Conservation (phyloP, 2,797 vertebrate species). For the Enteromius afrohamiltoni region DNA sequence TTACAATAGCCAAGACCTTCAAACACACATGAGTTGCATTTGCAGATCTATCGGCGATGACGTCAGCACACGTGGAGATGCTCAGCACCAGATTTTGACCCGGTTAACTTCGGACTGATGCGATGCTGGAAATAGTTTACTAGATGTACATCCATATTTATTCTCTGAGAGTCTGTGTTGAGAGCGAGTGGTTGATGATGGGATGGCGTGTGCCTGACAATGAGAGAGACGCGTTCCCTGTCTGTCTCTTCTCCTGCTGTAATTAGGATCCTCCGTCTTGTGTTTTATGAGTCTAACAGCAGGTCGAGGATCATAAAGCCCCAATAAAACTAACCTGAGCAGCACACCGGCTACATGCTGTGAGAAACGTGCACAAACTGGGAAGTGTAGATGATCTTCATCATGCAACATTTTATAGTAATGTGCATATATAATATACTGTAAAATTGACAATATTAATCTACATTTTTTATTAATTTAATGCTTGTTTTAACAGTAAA, state of each 20-base stretch:
- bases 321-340: constrained; percentile 72
- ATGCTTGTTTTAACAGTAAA: background rate
- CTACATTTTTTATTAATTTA: background rate
- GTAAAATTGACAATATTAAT: background rate
- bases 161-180: constrained; percentile 1
- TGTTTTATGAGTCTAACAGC: constrained; percentile 67
- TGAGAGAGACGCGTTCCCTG: constrained; percentile 1
- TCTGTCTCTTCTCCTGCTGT: constrained; percentile 47
- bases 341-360: constrained; percentile 54
- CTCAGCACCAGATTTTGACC: background rate
- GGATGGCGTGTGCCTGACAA: constrained; percentile 4
- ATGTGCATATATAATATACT: background rate
- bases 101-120: background rate
- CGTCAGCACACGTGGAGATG: background rate
- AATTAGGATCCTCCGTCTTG: constrained; percentile 58
- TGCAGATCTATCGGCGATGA: background rate
- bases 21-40: background rate
- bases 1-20: background rate
- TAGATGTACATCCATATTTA: constrained; percentile 13
- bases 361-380: constrained; percentile 55
- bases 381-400: constrained; percentile 37
- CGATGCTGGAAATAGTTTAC: constrained; percentile 1
- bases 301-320: constrained; percentile 72
- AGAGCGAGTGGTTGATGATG: background rate
- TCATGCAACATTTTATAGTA: background rate